Conservation (phyloP, 2,888 invertebrate species). For the Itoplectis maculator region DNA sequence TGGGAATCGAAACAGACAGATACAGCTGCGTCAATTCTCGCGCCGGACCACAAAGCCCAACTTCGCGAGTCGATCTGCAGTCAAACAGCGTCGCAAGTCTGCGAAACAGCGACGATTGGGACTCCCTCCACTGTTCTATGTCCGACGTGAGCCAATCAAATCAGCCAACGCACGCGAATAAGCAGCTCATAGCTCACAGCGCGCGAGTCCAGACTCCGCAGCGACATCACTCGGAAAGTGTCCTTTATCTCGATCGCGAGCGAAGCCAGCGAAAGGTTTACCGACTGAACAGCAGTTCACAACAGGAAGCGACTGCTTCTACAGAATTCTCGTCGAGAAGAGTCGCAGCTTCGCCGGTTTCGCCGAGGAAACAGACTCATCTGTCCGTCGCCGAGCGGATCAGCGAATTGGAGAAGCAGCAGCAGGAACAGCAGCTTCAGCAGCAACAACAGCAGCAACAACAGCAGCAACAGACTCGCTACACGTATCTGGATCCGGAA, state of each 20-base stretch:
- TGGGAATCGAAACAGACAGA: constrained; percentile 71
- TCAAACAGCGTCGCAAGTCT: constrained; percentile 63
- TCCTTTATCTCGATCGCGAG: constrained; percentile 88
- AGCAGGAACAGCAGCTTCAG: constrained; percentile 83
- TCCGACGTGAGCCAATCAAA: constrained; percentile 80
- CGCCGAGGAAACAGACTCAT: constrained; percentile 81
- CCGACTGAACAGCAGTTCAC: constrained; percentile 89
- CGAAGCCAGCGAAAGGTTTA: constrained; percentile 87
- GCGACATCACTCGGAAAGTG: constrained; percentile 91
- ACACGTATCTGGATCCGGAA: constrained; percentile 90
- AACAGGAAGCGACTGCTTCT: constrained; percentile 75
- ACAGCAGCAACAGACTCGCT: constrained; percentile 86
- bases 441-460: constrained; percentile 85
- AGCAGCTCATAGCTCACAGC: constrained; percentile 91
- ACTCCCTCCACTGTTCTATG: constrained; percentile 79
- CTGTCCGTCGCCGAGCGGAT: constrained; percentile 86
- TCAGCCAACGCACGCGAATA: constrained; percentile 75
- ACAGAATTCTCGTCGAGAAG: constrained; percentile 67
- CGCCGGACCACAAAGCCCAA: constrained; percentile 75
- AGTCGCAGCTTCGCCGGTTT: constrained; percentile 73
- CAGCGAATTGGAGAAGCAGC: constrained; percentile 85
- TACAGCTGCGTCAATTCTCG: constrained; percentile 63
- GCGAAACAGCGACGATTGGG: constrained; percentile 76
- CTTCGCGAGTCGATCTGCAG: constrained; percentile 65
- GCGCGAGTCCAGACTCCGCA: constrained; percentile 92